phyloP scores from a whole-genome alignment of 37 sponge, comb jelly and placozoan species.

The Beroe forskalii region DNA sequence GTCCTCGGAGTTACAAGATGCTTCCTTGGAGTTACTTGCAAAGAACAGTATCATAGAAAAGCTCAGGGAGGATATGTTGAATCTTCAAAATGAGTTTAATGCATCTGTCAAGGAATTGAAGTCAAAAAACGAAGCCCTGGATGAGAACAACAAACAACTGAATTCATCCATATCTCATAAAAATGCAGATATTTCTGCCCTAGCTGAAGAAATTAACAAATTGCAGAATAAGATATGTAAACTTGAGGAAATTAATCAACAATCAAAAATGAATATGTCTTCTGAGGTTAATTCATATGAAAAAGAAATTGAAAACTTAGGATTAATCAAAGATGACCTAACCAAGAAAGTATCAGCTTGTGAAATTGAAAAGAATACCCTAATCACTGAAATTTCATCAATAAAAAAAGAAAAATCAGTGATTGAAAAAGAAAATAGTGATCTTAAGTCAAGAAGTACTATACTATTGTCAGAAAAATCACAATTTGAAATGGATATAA shows the following conservation, averaged over 20 bases:
- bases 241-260: background rate
- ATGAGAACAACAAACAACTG: background rate
- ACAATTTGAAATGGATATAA: background rate
- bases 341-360: background rate
- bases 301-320: background rate
- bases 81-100: background rate
- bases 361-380: background rate
- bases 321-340: background rate
- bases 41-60: background rate
- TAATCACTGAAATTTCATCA: background rate
- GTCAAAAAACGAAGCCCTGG: background rate
- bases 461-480: background rate
- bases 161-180: background rate
- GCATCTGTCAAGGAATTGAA: background rate
- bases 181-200: slow-evolving; percentile 18
- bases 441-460: background rate
- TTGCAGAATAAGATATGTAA: background rate
- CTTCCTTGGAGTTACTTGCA: background rate
- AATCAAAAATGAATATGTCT: background rate
- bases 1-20: background rate
- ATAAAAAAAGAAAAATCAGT: background rate
- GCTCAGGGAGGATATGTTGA: background rate
- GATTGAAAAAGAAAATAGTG: background rate
- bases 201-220: slow-evolving; percentile 2
- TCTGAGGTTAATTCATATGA: background rate